Base-by-base conservation (phyloP, 2,113 vertebrate genomes). In the Rhineura floridana region DNA sequence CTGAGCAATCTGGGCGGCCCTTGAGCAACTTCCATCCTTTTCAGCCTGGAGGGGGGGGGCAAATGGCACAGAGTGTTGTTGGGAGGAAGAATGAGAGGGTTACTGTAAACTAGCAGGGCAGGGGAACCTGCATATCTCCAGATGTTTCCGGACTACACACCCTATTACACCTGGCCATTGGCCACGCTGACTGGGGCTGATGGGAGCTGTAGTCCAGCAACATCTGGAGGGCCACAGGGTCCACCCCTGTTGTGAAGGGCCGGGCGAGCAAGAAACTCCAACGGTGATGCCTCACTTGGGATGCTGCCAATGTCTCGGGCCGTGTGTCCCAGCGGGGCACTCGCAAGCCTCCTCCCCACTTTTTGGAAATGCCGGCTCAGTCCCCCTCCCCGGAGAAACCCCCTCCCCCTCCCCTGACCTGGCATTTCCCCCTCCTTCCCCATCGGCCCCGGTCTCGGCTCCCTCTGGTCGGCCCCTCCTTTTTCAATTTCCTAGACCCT, bases 401-500 rank as follows among this genome's bases (percentile, higher is more conserved):
- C n/a, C 33, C 50, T 15, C 9, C 30, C 23, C 30, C 85, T 50
- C 52, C n/a, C 17, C 59, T 2, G 17, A 50, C 52, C 44, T 42
- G 36, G n/a, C 81, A 69, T 70, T 77, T 44, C 46, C 67, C 67
- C 46, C 67, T 23, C 19, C 59, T n/a, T 62, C 30, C 17, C 63
- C 33, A 33, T 11, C 36, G 1, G 23, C 30, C 39, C 30, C 33
- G 2, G 36, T 8, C 10, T 36, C 36, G n/a, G 15, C 46, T 46
- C 9, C 55, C 84, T 13, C n/a, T 59, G 39, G 28, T 28, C 12
- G 39, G 44, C 87, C 59, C 81, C 72, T 77, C 87, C 81, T 44
- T 88, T 83, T 82, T 63, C 87, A 83, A 83, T 88, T 83, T 83
- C 80, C 80, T 88, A 83, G 72, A 63, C 36, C 80, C 59, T 82